phyloP scores from a whole-genome alignment of 2,888 invertebrate genomes.

The Pyrgus malvae region DNA sequence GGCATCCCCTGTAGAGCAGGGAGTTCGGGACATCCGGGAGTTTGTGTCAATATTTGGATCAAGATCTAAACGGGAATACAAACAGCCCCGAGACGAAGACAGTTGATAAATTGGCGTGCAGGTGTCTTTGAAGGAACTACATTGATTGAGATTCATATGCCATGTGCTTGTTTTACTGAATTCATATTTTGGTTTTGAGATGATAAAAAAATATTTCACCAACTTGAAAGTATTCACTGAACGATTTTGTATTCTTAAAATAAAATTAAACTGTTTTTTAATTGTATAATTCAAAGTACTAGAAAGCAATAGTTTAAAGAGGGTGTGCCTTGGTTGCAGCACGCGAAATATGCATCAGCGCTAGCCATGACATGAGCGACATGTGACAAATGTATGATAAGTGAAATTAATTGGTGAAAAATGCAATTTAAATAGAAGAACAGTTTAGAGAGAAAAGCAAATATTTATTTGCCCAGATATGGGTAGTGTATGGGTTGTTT shows the following conservation, averaged over 20 bases:
- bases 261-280: too few species aligned
- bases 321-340: slow-evolving; percentile 1
- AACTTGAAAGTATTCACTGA: too few species aligned
- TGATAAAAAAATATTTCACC: neutral
- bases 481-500: too few species aligned
- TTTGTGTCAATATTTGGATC: slow-evolving; percentile 55
- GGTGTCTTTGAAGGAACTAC: slow-evolving; percentile 34
- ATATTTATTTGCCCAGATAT: too few species aligned
- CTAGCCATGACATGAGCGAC: neutral
- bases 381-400: neutral
- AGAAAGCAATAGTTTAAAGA: neutral
- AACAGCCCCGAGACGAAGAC: slow-evolving; percentile 49
- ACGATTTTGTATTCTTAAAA: too few species aligned
- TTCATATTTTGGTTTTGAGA: neutral
- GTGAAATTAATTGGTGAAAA: neutral
- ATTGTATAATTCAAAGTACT: neutral
- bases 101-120: slow-evolving; percentile 49
- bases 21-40: slow-evolving; percentile 38
- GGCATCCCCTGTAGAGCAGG: slow-evolving; percentile 5
- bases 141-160: neutral
- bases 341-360: slow-evolving; percentile 19
- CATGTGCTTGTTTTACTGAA: neutral
- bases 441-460: too few species aligned
- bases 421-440: too few species aligned
- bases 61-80: slow-evolving; percentile 37